phyloP scores from a whole-genome alignment of 2,113 vertebrate species.

The Macquaria australasica region DNA sequence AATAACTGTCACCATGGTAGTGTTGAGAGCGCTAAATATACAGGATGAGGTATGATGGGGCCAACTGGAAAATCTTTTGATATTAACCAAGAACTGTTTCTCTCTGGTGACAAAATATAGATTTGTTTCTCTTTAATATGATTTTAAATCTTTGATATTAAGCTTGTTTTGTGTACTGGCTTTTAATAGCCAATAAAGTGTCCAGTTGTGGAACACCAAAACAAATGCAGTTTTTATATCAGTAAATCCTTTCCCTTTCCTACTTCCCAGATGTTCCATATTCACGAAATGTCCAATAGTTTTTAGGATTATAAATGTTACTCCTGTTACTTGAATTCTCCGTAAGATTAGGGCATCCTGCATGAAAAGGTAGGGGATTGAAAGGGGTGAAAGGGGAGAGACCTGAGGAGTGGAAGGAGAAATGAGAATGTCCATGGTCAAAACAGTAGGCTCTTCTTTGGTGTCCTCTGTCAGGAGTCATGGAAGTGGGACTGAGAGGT shows the following conservation, averaged over 20 bases:
- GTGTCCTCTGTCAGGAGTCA: conserved; percentile 11
- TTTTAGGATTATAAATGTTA: background rate
- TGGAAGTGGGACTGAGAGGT: background rate
- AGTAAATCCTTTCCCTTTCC: background rate
- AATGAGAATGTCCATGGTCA: background rate
- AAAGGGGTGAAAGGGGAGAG: background rate
- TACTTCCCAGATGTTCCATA: background rate
- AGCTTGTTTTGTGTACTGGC: background rate
- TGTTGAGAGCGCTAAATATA: conserved; percentile 34
- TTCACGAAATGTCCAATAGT: background rate
- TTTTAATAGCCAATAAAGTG: background rate
- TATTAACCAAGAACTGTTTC: background rate
- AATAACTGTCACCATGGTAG: conserved; percentile 24
- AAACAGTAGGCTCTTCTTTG: background rate
- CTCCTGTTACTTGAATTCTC: background rate
- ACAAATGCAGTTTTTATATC: background rate
- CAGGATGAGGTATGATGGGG: background rate
- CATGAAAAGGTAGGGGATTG: background rate
- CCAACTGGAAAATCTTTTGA: background rate
- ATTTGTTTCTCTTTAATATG: background rate
- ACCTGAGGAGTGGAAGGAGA: too few relatives aligned
- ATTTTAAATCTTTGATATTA: background rate
- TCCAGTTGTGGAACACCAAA: background rate
- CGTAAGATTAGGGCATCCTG: background rate
- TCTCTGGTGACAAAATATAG: background rate